Percentiles rank a stretch among this genome's conserved stretches.
These are phyloP conservation scores for Heliothis peltigera DNA, from an alignment of 2,888 invertebrate genomes.

Conservation along the genomic window DNA sequence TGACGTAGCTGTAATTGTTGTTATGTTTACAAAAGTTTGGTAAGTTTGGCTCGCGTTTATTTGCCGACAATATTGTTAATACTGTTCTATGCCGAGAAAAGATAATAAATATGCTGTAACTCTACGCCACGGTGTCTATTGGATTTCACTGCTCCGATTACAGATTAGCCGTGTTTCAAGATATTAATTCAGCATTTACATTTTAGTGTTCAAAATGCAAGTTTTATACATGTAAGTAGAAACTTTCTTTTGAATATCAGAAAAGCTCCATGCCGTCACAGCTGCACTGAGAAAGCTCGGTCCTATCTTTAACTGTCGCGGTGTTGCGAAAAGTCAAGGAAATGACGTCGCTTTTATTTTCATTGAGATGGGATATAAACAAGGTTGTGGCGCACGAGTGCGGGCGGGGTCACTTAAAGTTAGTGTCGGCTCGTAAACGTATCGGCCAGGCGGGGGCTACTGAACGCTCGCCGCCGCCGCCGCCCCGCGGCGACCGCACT, in stretches of 20 bases:
- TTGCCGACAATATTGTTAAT: not conserved
- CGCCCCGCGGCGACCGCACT: constrained; percentile 89
- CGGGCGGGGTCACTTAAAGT: constrained; percentile 86
- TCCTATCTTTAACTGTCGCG: constrained; percentile 45
- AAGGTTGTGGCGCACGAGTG: constrained; percentile 82
- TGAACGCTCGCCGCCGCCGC: constrained; percentile 69
- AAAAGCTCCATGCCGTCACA: constrained; percentile 10
- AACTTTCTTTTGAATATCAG: constrained; percentile 2
- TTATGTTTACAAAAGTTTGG: constrained; percentile 1
- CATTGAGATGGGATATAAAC: constrained; percentile 86
- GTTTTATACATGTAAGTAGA: not conserved
- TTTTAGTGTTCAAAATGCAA: not conserved
- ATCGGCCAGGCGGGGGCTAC: constrained; percentile 81
- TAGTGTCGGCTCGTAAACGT: constrained; percentile 89
- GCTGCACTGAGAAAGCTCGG: constrained; percentile 30
- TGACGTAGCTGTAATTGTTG: constrained; percentile 1
- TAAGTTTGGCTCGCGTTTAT: not conserved
- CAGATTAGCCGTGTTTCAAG: constrained; percentile 1
- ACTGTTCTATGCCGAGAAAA: constrained; percentile 2
- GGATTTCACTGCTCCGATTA: not conserved
- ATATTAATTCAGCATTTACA: not conserved
- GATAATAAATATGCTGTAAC: not conserved
- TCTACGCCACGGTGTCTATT: not conserved
- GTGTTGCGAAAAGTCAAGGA: constrained; percentile 68
- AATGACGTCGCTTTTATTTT: constrained; percentile 79